Evolutionary conservation across 2,888 invertebrate species (phyloP).

Genomic region (Dioctria linearis): DNA sequence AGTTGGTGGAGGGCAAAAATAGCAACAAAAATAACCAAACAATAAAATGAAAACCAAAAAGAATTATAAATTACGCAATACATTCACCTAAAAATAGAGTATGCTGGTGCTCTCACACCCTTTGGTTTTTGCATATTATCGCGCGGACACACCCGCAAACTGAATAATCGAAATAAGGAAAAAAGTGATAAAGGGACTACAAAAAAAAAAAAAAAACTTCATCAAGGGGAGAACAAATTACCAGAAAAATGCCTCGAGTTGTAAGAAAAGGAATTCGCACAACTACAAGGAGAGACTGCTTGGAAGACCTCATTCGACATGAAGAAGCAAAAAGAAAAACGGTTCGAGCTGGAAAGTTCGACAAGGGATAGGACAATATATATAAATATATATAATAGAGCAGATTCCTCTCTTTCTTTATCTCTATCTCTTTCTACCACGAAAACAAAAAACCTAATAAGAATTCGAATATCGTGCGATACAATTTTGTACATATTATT

Average conservation of each 20-base stretch:
- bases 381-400: constrained; percentile 4
- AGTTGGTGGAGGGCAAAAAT: not conserved
- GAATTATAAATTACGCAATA: constrained; percentile 48
- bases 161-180: constrained; percentile 8
- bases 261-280: constrained; percentile 30
- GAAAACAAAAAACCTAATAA: constrained; percentile 39
- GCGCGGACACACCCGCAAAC: constrained; percentile 43
- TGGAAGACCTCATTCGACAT: constrained; percentile 26
- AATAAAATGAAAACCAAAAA: not conserved
- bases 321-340: constrained; percentile 20
- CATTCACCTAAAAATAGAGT: constrained; percentile 32
- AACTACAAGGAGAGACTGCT: constrained; percentile 24
- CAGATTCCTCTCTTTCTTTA: not conserved
- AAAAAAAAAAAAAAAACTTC: constrained; percentile 13
- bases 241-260: constrained; percentile 40
- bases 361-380: constrained; percentile 43
- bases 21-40: not conserved
- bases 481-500: not conserved
- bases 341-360: constrained; percentile 26
- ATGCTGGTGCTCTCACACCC: constrained; percentile 25
- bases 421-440: constrained; percentile 20
- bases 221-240: constrained; percentile 38
- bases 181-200: constrained; percentile 20
- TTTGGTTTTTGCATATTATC: constrained; percentile 40
- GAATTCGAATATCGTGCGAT: constrained; percentile 23